Conservation (phyloP, 2,797 vertebrate species). For the Pogoniulus pusillus region DNA sequence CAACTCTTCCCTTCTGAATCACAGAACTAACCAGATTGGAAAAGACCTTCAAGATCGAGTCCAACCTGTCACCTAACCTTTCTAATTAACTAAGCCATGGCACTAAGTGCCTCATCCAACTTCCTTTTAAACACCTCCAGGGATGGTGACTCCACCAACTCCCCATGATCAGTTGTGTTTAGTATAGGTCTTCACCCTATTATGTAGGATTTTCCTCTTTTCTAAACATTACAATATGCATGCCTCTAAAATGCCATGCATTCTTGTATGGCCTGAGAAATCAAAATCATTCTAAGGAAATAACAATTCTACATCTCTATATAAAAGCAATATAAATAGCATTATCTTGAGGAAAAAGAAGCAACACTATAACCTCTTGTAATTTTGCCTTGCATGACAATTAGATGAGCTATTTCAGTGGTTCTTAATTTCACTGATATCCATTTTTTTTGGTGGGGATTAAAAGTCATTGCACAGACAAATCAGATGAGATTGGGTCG, state of each 20-base stretch:
- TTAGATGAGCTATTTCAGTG: slow-evolving; percentile 12
- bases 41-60: too few relatives aligned
- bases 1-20: not conserved
- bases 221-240: not conserved
- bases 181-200: not conserved
- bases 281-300: not conserved
- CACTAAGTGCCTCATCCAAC: too few relatives aligned
- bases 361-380: not conserved
- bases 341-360: not conserved
- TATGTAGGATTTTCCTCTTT: not conserved
- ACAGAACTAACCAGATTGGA: too few relatives aligned
- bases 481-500: not conserved
- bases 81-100: too few relatives aligned
- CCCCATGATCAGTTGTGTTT: not conserved
- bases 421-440: not conserved
- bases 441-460: slow-evolving; percentile 12
- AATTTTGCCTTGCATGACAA: not conserved
- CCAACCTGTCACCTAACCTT: too few relatives aligned
- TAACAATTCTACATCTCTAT: not conserved
- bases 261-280: not conserved
- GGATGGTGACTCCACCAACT: too few relatives aligned
- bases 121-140: too few relatives aligned
- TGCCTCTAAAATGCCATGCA: not conserved
- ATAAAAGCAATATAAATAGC: not conserved
- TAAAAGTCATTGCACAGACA: slow-evolving; percentile 20